These are phyloP conservation scores for Folsomia manolachei DNA, from an alignment of 2,888 invertebrate species.

Conservation along the genomic window DNA sequence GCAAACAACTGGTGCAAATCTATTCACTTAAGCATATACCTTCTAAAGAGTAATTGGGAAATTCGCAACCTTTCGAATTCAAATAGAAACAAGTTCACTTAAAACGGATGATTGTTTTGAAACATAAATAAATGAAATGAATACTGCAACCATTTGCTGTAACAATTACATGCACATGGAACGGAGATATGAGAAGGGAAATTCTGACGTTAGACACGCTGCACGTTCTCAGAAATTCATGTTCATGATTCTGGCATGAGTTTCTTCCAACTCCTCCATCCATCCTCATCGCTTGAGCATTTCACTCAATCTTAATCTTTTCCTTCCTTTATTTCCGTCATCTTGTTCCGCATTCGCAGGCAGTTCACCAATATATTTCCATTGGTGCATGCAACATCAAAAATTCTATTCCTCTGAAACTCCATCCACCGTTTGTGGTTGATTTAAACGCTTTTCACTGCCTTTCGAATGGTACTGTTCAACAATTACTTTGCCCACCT, in stretches of 20 bases:
- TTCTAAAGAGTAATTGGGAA: too few species aligned
- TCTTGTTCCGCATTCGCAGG: not conserved
- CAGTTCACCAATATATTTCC: not conserved
- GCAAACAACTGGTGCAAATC: too few species aligned
- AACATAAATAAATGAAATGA: too few species aligned
- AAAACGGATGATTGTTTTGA: too few species aligned
- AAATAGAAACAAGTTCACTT: too few species aligned
- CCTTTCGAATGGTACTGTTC: not conserved
- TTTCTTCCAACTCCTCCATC: conserved; percentile 20
- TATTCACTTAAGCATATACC: too few species aligned
- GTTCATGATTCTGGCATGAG: conserved; percentile 36
- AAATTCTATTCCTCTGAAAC: not conserved
- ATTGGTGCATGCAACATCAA: not conserved
- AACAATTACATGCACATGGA: too few species aligned
- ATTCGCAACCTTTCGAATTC: too few species aligned
- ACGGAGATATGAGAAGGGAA: too few species aligned
- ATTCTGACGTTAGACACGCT: too few species aligned
- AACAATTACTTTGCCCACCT: too few species aligned
- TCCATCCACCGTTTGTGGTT: not conserved
- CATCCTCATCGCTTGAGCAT: conserved; percentile 21
- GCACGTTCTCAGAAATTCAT: not conserved
- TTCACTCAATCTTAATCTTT: conserved; percentile 14
- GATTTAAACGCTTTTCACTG: not conserved
- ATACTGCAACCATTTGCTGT: too few species aligned
- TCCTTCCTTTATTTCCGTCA: not conserved